Evolutionary conservation across 2,797 vertebrate genomes (phyloP).

Genomic region (Gymnocypris eckloni): DNA sequence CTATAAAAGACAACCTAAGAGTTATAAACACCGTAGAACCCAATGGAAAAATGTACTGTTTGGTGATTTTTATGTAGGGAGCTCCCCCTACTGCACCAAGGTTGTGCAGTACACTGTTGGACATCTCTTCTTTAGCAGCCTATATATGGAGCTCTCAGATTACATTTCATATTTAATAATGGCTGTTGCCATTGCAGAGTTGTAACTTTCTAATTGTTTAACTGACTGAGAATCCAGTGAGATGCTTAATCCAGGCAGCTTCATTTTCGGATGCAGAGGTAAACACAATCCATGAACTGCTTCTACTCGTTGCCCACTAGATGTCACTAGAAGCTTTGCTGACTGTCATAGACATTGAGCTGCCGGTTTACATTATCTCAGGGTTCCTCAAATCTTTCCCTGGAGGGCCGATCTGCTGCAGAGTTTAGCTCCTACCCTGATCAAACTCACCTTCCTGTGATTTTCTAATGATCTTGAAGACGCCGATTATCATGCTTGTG

Average conservation of each 20-base stretch:
- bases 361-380: neutral
- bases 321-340: constrained; percentile 11
- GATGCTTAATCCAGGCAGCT: neutral
- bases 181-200: neutral
- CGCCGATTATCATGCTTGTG: too few species aligned
- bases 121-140: neutral
- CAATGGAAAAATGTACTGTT: neutral
- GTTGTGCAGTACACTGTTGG: neutral
- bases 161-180: neutral
- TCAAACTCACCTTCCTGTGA: too few species aligned
- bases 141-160: neutral
- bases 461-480: too few species aligned
- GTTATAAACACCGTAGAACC: neutral
- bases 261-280: neutral
- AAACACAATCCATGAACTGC: neutral
- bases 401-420: too few species aligned
- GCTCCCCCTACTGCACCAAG: neutral
- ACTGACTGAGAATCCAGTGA: neutral
- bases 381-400: too few species aligned
- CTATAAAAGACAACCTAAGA: neutral
- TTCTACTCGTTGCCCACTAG: neutral
- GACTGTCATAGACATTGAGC: neutral
- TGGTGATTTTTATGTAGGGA: neutral
- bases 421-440: too few species aligned
- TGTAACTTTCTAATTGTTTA: neutral